Conservation (phyloP, 2,888 invertebrate species). For the Synanthedon tipuliformis region DNA sequence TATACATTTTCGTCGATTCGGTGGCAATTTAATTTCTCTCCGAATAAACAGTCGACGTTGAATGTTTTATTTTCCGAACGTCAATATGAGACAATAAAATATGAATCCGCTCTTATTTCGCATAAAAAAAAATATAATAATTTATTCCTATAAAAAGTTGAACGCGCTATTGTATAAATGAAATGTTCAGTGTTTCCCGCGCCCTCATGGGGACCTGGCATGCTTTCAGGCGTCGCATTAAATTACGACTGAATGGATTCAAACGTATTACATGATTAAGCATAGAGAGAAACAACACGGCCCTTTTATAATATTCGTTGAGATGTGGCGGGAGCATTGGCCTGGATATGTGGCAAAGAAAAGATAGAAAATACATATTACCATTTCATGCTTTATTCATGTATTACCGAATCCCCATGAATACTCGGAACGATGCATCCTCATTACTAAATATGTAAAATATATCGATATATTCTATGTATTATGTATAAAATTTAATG, state of each 20-base stretch:
- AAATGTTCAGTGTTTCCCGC: constrained; percentile 1
- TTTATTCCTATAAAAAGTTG: background rate
- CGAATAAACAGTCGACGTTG: too few relatives aligned
- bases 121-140: too few relatives aligned
- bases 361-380: constrained; percentile 11
- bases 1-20: too few relatives aligned
- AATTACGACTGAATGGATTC: constrained; percentile 13
- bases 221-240: constrained; percentile 8
- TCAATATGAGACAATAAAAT: too few relatives aligned
- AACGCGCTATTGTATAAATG: background rate
- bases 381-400: constrained; percentile 15
- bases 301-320: background rate
- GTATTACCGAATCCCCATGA: constrained; percentile 12
- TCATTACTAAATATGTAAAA: background rate
- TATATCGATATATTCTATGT: background rate
- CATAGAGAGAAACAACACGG: background rate
- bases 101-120: too few relatives aligned
- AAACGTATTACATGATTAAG: constrained; percentile 3
- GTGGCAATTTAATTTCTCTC: too few relatives aligned
- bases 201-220: constrained; percentile 3
- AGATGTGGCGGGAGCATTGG: constrained; percentile 1
- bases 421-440: constrained; percentile 4
- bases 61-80: too few relatives aligned
- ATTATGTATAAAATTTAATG: background rate
- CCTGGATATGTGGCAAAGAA: constrained; percentile 7